These are phyloP conservation scores for Mormoops blainvillei DNA, from an alignment of 2,113 vertebrate species.

Conservation along the genomic window DNA sequence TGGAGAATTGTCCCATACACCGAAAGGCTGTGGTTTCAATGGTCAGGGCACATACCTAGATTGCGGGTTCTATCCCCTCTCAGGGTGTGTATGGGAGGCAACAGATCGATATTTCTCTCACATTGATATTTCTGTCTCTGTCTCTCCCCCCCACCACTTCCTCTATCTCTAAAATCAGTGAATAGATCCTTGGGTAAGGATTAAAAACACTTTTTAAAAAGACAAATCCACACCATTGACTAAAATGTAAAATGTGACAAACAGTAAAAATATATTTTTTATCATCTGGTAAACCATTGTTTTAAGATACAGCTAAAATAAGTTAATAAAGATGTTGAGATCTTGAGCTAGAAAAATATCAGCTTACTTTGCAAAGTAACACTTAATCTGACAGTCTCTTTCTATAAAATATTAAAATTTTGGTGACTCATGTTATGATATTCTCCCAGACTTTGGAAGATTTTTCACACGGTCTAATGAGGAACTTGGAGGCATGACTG, in stretches of 20 bases:
- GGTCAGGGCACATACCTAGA: too few relatives aligned
- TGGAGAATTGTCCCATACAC: too few relatives aligned
- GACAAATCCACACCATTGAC: neutral
- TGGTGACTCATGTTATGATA: neutral
- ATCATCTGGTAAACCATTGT: neutral
- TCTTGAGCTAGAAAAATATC: neutral
- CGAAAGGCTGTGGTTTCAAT: too few relatives aligned
- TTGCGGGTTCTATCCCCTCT: too few relatives aligned
- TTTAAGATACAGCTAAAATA: neutral
- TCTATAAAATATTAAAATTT: slow-evolving; percentile 7
- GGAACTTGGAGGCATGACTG: slow-evolving; percentile 71
- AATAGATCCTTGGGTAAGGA: too few relatives aligned
- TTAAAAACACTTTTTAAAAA: too few relatives aligned
- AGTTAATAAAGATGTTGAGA: neutral
- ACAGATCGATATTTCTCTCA: too few relatives aligned
- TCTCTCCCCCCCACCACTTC: too few relatives aligned
- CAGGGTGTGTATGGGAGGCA: too few relatives aligned
- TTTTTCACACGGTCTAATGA: slow-evolving; percentile 74
- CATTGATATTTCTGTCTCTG: too few relatives aligned
- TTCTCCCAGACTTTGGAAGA: slow-evolving; percentile 64
- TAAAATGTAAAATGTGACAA: neutral
- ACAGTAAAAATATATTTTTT: neutral
- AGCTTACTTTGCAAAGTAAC: neutral
- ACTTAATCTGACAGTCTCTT: neutral
- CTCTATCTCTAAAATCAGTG: too few relatives aligned